phyloP scores from a whole-genome alignment of 2,888 invertebrate species.

The Agrochola litura region DNA sequence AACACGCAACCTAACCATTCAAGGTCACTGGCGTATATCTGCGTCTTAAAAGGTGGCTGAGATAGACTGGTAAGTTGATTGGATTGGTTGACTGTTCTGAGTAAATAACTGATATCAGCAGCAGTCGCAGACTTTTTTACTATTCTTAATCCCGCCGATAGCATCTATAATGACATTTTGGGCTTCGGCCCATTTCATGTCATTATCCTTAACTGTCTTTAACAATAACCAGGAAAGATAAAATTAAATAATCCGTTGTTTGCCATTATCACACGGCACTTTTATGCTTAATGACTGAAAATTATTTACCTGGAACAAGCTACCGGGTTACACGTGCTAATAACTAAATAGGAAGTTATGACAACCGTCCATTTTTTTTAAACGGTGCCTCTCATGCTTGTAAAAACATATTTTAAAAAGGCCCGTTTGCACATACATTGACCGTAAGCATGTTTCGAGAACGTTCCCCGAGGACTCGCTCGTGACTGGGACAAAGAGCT shows the following conservation, averaged over 20 bases:
- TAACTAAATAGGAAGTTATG: background rate
- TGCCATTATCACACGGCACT: background rate
- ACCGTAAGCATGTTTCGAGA: constrained; percentile 71
- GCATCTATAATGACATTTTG: background rate
- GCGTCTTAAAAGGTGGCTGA: too few relatives aligned
- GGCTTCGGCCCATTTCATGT: background rate
- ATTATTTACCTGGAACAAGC: background rate
- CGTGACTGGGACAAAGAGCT: constrained; percentile 83
- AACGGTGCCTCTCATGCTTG: background rate
- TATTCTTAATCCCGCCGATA: background rate
- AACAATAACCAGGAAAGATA: background rate
- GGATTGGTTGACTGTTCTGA: too few relatives aligned
- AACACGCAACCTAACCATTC: too few relatives aligned
- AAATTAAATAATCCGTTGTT: background rate
- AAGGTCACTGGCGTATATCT: too few relatives aligned
- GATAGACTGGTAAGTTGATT: too few relatives aligned
- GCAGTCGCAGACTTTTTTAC: background rate
- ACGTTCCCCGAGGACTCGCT: constrained; percentile 74
- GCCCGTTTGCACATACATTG: constrained; percentile 62
- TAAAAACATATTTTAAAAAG: constrained; percentile 8
- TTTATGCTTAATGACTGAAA: background rate
- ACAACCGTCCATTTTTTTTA: background rate
- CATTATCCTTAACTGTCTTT: background rate
- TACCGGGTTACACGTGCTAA: too few relatives aligned
- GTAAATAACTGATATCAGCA: background rate